Conservation (phyloP, 2,888 invertebrate genomes). For the Deladenus siricidicola region DNA sequence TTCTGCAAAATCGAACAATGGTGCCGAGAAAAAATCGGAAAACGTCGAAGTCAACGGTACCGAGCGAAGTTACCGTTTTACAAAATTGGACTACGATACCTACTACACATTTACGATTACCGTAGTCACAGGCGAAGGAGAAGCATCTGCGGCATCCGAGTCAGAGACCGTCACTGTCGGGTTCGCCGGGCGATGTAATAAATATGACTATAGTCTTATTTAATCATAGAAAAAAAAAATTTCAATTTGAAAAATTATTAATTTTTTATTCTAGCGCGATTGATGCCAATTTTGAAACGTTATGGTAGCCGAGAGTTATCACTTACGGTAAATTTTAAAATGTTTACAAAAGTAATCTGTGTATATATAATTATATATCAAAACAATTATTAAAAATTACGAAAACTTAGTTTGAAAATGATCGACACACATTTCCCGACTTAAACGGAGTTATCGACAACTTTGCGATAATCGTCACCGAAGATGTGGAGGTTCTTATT, state of each 20-base stretch:
- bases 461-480: slow-evolving; percentile 48
- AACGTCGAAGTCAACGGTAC: slow-evolving; percentile 41
- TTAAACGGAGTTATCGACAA: slow-evolving; percentile 46
- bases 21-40: slow-evolving; percentile 23
- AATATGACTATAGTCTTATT: no score
- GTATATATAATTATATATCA: not conserved
- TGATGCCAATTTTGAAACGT: slow-evolving; percentile 35
- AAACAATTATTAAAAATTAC: not conserved
- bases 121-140: slow-evolving; percentile 42
- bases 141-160: slow-evolving; percentile 41
- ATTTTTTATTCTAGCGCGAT: slow-evolving; percentile 24
- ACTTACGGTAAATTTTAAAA: slow-evolving; percentile 22
- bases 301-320: slow-evolving; percentile 46
- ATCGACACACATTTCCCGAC: slow-evolving; percentile 39
- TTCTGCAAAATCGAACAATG: slow-evolving; percentile 29
- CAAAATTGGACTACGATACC: slow-evolving; percentile 39
- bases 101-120: slow-evolving; percentile 52
- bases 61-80: slow-evolving; percentile 32
- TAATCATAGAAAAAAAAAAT: no score
- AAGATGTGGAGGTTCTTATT: slow-evolving; percentile 40
- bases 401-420: slow-evolving; percentile 40
- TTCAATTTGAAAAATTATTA: slow-evolving; percentile 4
- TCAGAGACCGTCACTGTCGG: slow-evolving; percentile 49
- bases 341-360: not conserved
- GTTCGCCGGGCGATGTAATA: no score